phyloP scores from a whole-genome alignment of 2,113 vertebrate species.

The Furnarius figulus region DNA sequence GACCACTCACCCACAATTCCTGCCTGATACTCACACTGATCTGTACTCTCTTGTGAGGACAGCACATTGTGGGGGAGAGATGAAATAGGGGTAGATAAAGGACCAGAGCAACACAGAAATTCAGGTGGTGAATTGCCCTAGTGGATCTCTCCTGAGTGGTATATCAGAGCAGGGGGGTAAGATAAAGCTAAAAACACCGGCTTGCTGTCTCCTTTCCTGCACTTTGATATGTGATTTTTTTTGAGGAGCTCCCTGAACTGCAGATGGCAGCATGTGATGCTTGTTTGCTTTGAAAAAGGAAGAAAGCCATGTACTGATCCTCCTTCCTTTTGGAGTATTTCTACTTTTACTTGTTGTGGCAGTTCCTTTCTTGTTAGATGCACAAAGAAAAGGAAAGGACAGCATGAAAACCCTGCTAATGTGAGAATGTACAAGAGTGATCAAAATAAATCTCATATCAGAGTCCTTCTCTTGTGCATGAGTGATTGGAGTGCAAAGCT shows the following conservation, averaged over 20 bases:
- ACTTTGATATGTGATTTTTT: background rate
- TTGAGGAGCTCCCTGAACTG: conserved; percentile 12
- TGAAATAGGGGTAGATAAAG: background rate
- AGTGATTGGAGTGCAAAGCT: background rate
- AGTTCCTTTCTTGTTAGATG: background rate
- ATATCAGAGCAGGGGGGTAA: background rate
- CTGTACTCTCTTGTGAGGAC: background rate
- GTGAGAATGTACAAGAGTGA: background rate
- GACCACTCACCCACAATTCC: accelerated
- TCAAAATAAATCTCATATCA: background rate
- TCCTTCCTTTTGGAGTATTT: background rate
- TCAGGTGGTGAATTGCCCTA: background rate
- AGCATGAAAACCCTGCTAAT: background rate
- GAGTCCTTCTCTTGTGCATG: background rate
- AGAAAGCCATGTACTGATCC: background rate
- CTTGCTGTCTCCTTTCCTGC: background rate
- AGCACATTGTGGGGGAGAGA: background rate
- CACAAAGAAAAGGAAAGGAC: background rate
- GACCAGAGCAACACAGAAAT: background rate
- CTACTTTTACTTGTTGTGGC: background rate
- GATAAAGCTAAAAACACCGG: background rate
- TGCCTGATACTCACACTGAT: background rate
- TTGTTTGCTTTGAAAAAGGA: background rate
- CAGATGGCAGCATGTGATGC: conserved; percentile 46
- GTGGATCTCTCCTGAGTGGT: background rate